phyloP scores from a whole-genome alignment of 2,113 vertebrate species.

The Myotis lucifugus region DNA sequence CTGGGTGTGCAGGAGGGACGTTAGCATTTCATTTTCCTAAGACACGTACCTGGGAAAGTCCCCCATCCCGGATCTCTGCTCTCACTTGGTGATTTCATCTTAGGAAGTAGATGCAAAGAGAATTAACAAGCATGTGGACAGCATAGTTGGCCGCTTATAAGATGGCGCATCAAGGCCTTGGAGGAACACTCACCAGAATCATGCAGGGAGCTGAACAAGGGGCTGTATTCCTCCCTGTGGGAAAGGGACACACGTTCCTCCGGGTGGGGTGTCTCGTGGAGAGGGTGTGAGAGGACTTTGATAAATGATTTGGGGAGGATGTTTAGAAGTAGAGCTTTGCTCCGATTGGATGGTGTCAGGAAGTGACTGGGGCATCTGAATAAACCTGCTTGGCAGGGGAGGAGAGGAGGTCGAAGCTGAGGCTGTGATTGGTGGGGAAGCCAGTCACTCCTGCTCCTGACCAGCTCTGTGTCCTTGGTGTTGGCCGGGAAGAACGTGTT shows the following conservation, averaged over 20 bases:
- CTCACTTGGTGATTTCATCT: neutral
- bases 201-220: no score
- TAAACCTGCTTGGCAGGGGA: neutral
- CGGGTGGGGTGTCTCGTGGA: neutral
- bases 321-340: neutral
- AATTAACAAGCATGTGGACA: no score
- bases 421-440: neutral
- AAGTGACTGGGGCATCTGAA: neutral
- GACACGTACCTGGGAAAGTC: neutral
- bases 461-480: neutral
- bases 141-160: no score
- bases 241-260: neutral
- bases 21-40: neutral
- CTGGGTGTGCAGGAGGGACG: neutral
- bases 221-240: neutral
- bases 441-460: neutral
- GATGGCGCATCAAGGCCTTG: no score
- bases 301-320: neutral
- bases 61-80: neutral
- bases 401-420: neutral
- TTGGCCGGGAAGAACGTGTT: neutral
- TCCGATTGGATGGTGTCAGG: neutral
- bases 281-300: neutral
- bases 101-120: no score
- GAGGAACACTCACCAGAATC: no score